A percentile compares a stretch with the other conserved stretches of the same genome.
phyloP scores from a whole-genome alignment of 2,888 invertebrate species.

The Philaethria dido region DNA sequence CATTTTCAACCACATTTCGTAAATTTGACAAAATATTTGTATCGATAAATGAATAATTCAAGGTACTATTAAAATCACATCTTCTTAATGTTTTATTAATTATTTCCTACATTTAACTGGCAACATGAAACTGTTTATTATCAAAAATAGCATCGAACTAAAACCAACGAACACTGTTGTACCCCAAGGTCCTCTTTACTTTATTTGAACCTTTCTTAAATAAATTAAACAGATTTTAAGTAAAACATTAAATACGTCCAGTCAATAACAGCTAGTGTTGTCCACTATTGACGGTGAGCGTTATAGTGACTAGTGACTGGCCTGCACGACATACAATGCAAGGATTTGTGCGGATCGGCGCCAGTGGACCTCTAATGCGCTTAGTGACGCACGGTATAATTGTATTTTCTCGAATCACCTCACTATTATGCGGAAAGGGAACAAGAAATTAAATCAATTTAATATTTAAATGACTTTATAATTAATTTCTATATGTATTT shows the following conservation, averaged over 20 bases:
- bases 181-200: neutral
- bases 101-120: constrained; percentile 11
- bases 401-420: constrained; percentile 35
- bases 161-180: neutral
- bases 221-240: neutral
- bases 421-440: constrained; percentile 16
- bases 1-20: constrained; percentile 59
- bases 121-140: neutral
- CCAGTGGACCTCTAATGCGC: constrained; percentile 41
- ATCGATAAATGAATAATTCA: constrained; percentile 17
- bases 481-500: no score
- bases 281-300: constrained; percentile 40
- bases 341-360: constrained; percentile 45
- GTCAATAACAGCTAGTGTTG: constrained; percentile 35
- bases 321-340: constrained; percentile 31
- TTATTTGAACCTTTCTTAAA: neutral
- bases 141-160: neutral
- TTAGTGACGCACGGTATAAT: constrained; percentile 34
- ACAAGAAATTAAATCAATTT: constrained; percentile 6
- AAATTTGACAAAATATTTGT: constrained; percentile 30
- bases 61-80: constrained; percentile 29
- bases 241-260: constrained; percentile 39
- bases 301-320: constrained; percentile 22
- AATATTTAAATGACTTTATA: neutral
- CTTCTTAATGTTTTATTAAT: constrained; percentile 25